Percentiles rank a stretch among this genome's conserved stretches.
These are phyloP conservation scores for Archilochus colubris DNA, from an alignment of 2,113 vertebrate genomes.

Conservation along the genomic window DNA sequence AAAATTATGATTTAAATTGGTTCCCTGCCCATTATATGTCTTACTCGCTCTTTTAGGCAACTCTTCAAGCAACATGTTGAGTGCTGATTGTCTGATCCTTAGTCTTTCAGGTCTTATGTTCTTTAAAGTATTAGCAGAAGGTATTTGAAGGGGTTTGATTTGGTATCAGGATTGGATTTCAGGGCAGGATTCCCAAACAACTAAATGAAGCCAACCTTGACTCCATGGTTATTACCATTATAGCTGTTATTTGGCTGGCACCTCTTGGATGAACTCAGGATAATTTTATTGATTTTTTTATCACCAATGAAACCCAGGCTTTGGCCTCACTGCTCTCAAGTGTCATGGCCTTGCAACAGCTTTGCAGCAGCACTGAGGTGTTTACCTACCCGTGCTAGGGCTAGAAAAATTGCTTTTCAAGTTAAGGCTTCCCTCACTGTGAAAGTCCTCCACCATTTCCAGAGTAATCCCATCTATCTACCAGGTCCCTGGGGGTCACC, in stretches of 20 bases:
- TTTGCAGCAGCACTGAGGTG: not conserved
- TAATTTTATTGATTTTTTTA: not conserved
- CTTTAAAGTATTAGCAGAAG: not conserved
- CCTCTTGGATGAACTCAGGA: not conserved
- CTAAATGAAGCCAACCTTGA: not conserved
- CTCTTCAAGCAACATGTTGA: not conserved
- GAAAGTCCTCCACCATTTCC: not conserved
- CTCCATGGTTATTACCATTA: not conserved
- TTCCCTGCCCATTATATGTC: not conserved
- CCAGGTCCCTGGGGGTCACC: accelerated
- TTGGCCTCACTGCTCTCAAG: not conserved
- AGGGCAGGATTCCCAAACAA: not conserved
- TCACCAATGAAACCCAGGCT: not conserved
- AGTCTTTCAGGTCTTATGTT: not conserved
- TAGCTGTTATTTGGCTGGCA: not conserved
- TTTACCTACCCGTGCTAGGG: not conserved
- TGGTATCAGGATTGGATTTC: not conserved
- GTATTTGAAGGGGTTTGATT: not conserved
- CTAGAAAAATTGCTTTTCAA: not conserved
- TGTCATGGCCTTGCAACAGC: not conserved
- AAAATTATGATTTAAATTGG: not conserved
- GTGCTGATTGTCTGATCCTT: not conserved
- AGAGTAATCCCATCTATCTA: not conserved
- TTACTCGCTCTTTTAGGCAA: not conserved
- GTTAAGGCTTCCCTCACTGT: not conserved